phyloP scores from a whole-genome alignment of 2,797 vertebrate genomes.

The Megaceryle alcyon region DNA sequence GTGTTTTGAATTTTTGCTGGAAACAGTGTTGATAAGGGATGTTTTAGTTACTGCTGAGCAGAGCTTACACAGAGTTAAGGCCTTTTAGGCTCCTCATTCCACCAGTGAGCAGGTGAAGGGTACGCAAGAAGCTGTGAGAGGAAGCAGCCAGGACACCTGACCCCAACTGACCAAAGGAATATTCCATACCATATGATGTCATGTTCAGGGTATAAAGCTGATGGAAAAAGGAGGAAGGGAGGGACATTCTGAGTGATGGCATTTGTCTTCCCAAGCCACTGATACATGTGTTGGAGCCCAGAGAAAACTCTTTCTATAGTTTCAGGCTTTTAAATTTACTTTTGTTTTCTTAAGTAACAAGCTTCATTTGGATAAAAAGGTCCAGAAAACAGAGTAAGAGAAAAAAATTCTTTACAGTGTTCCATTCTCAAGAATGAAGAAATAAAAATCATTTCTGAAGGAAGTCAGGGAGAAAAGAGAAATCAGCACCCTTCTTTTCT shows the following conservation, averaged over 20 bases:
- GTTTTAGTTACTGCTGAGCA: neutral
- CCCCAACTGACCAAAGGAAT: neutral
- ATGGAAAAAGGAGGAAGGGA: neutral
- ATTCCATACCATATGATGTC: neutral
- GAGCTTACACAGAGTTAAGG: neutral
- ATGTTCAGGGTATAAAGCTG: neutral
- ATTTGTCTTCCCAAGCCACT: neutral
- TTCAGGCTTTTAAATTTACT: neutral
- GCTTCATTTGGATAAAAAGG: neutral
- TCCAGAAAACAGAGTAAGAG: neutral
- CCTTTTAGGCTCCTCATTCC: neutral
- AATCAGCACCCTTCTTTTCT: neutral
- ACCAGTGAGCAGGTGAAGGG: neutral
- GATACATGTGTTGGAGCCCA: neutral
- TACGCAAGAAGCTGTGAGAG: neutral
- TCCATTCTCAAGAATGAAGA: neutral
- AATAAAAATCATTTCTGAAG: neutral
- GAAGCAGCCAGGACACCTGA: neutral
- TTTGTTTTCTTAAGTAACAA: neutral
- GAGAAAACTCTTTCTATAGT: neutral
- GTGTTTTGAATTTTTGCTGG: neutral
- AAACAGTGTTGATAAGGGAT: neutral
- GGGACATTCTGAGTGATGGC: neutral
- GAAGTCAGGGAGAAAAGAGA: neutral
- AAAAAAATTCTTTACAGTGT: neutral